Conservation (phyloP, 2,113 vertebrate genomes). For the Dendrocopos noguchii region DNA sequence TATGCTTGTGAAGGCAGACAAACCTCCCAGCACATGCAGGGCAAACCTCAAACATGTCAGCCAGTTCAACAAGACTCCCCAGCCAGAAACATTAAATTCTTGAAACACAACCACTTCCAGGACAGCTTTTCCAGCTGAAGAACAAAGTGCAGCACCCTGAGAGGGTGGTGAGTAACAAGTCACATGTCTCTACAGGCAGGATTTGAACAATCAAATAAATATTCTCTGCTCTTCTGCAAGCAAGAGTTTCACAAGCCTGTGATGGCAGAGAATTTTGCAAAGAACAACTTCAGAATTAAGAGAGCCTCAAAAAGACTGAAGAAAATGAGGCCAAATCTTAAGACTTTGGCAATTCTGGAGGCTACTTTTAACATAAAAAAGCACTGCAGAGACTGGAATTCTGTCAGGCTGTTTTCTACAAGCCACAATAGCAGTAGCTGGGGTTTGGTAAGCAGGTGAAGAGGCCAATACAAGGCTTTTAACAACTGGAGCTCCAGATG, state of each 20-base stretch:
- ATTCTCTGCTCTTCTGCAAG: slow-evolving; percentile 20
- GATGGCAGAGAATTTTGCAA: neutral
- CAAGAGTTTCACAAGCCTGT: neutral
- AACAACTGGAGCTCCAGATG: neutral
- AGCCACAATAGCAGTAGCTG: neutral
- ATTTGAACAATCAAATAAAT: neutral
- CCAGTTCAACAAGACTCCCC: slow-evolving; percentile 29
- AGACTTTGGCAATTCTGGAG: neutral
- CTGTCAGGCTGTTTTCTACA: neutral
- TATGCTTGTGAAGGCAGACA: neutral
- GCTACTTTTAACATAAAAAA: neutral
- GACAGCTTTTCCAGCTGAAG: slow-evolving; percentile 1
- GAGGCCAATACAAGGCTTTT: neutral
- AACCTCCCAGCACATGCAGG: neutral
- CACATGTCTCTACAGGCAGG: neutral
- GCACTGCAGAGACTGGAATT: neutral
- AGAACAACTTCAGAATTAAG: neutral
- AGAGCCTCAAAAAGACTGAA: neutral
- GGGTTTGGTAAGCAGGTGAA: neutral
- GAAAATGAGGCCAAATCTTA: neutral
- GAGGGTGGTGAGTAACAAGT: neutral
- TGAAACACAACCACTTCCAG: neutral
- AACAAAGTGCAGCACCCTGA: neutral
- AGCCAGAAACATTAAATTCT: slow-evolving; percentile 11
- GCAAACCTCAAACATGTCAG: slow-evolving; percentile 18